phyloP scores from a whole-genome alignment of 2,888 invertebrate genomes.

The Diarsia rubi region DNA sequence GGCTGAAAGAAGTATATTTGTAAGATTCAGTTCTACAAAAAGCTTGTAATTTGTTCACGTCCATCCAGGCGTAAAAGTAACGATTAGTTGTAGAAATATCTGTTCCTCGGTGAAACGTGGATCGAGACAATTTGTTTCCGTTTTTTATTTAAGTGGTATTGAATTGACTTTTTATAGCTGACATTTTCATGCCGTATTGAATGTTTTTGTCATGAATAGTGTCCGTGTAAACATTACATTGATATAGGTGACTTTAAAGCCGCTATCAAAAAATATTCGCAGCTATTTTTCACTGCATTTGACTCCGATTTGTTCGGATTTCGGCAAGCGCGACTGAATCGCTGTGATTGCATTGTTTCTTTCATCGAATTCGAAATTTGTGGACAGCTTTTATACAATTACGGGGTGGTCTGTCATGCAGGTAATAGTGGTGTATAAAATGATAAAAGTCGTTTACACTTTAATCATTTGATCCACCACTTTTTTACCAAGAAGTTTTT shows the following conservation, averaged over 20 bases:
- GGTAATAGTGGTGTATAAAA: too few relatives aligned
- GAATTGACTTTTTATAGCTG: slow-evolving; percentile 35
- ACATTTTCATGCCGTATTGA: slow-evolving; percentile 36
- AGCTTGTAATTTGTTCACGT: slow-evolving; percentile 52
- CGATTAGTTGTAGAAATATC: slow-evolving; percentile 45
- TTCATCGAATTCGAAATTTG: slow-evolving; percentile 40
- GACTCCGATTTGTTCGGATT: slow-evolving; percentile 41
- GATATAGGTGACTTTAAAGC: slow-evolving; percentile 39
- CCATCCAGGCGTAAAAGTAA: slow-evolving; percentile 33
- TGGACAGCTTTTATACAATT: slow-evolving; percentile 31
- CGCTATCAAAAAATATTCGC: slow-evolving; percentile 44
- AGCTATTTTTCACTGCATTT: slow-evolving; percentile 56
- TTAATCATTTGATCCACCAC: background rate
- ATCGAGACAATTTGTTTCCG: slow-evolving; percentile 25
- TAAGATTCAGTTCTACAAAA: slow-evolving; percentile 30
- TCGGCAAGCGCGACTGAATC: slow-evolving; percentile 47
- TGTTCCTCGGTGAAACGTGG: slow-evolving; percentile 23
- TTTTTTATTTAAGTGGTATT: slow-evolving; percentile 47
- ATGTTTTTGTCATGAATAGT: slow-evolving; percentile 43
- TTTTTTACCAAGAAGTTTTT: background rate
- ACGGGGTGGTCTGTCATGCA: background rate
- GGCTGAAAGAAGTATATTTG: slow-evolving; percentile 26
- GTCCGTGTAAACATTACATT: slow-evolving; percentile 32
- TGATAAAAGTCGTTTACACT: background rate
- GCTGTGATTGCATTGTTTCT: slow-evolving; percentile 57